Base-by-base conservation (phyloP, 1,140 invertebrate species). In the Papilio aristodemus region DNA sequence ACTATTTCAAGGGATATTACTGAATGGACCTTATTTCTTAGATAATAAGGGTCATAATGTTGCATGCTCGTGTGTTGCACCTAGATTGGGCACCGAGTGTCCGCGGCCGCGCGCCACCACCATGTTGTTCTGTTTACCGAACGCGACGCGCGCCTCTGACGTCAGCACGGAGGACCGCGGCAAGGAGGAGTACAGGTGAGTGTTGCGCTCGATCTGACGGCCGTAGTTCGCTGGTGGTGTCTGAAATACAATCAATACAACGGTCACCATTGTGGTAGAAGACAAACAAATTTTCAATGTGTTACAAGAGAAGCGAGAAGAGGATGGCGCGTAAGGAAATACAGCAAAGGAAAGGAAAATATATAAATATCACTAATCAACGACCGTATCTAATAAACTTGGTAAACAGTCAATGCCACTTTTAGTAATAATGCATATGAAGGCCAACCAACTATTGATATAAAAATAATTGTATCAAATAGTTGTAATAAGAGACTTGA, bases 21-120 rank as follows among this genome's bases (percentile, higher is more conserved):
- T 38, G 36, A 37, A 38, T 14, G 8, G 10, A 36, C 59, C 59
- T 38, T 62, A 22, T 11, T 54, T 9, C 25, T 22, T 11, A 50
- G 0, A 22, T 14, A 14, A 54, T n/a, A 39, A 41, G 22, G 13
- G 11, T 19, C 27, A 69, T 66, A 69, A 6, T 32, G 58, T 69
- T 62, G 58, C 43, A 67, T 71, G 70, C 67, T 63, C 67, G 72
- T 67, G 67, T 69, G 58, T 73, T 76, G 87, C 92, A 98, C 97
- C 97, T 97, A 98, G 92, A 93, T 97, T 96, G 72, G 97, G 97
- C 78, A 97, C 96, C 81, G 97, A 98, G 79, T 95, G 95, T 91
- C 97, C 97, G 92, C 96, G 94, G 60, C 87, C 90, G 78, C 92
- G 92, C 91, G 92, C 92, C 92, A 92, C 91, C 93, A 92, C 93